Base-by-base conservation (phyloP, 2,113 vertebrate genomes). In the Microtus richardsoni region DNA sequence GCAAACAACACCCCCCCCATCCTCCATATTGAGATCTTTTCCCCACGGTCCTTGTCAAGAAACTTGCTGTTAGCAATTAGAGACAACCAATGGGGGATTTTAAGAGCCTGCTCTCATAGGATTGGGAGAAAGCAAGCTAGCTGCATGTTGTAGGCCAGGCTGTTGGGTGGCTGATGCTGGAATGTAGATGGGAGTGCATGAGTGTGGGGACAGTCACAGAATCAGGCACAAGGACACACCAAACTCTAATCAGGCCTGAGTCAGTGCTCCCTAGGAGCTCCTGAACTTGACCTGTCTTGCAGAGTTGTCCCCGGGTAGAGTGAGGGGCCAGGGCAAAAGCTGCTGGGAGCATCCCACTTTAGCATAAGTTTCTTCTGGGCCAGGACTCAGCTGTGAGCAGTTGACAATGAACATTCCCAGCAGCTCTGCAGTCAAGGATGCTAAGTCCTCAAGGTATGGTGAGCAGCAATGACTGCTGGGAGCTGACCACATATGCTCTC, bases 101-200 rank as follows among this genome's bases (percentile, higher is more conserved):
- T 90, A 39, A 71, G 70, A 74, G n/a, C 8, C 7, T 84, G 9
- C 47, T 41, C 6, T 47, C 52, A 47, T 30, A 16, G 71, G 17
- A 82, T 14, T 52, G 71, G 91, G 85, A 91, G 78, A 80, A 47
- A 77, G 49, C 54, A 71, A 84, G 64, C 33, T 17, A 84, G 70
- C 28, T 17, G 33, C 0, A 2, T 0, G 0, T 36, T 71, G n/a
- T 4, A 73, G 30, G n/a, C 78, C 71, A 68, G 60, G 36, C 7
- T 91, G 83, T 54, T 0, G 0, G 60, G 41, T 10, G 73, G 54
- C 58, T n/a, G 47, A 41, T 17, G 41, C n/a, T 26, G 47, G 39
- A 22, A 16, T 71, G 21, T 19, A 80, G 33, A 14, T 0, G 41
- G 33, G 52, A 17, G 28, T 4, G 7, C 7, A 21, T 28, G 5